Base-by-base conservation (phyloP, 2,113 vertebrate genomes). In the Arothron firmamentum region DNA sequence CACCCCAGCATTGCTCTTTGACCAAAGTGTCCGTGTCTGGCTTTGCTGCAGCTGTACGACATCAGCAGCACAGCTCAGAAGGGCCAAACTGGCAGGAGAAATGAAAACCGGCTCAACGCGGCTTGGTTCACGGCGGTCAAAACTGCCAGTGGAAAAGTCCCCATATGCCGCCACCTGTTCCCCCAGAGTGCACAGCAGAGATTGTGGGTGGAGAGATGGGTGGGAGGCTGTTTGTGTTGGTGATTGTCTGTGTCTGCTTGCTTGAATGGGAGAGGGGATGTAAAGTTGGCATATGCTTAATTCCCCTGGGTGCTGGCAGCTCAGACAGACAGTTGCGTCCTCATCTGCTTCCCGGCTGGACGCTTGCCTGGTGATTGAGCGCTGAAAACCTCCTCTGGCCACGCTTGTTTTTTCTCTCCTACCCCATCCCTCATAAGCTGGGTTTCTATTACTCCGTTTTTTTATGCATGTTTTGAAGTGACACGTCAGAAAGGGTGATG, bases 341-440 rank as follows among this genome's bases (percentile, higher is more conserved):
- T 86, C 83, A 88, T 85, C 79, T 86, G 85, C 85, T 85, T 77
- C 81, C 70, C 77, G 74, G 80, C 66, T 88, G 83, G 83, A 84
- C 25, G 65, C 45, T 18, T 77, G 71, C 75, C 81, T 69, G 65
- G 71, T 72, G 65, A 81, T 53, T 75, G 78, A 82, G 66, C 67
- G 10, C 66, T 66, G 67, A 67, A 75, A 65, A 48, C 69, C 72
- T 75, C 70, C 57, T 65, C 53, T 54, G 48, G 45, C 58, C 18
- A 53, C 50, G 41, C 56, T 48, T 18, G 2, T 53, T 61, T 41
- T 47, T 50, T 23, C 21, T 6, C 17, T 15, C 25, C 15, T 38
- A 11, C 34, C 34, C 8, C 34, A 38, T 38, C 34, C n/a, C 12
- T 42, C 17, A 47, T 16, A 47, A n/a, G 45, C 45, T 17, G n/a